Base-by-base conservation (phyloP, 2,888 invertebrate species). In the Drosophila ustulata region DNA sequence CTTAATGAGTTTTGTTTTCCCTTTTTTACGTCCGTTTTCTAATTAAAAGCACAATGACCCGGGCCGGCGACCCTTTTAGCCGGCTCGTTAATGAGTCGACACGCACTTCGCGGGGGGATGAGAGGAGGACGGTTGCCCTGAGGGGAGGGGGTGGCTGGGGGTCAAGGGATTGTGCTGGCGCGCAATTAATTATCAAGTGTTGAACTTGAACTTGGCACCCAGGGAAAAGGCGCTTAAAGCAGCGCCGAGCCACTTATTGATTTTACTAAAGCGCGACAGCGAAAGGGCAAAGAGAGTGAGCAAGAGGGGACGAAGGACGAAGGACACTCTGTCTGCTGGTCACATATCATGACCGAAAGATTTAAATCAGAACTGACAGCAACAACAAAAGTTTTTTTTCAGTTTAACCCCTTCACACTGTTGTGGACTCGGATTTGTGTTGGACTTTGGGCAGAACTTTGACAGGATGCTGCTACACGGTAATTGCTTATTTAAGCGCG, bases 401-500 rank as follows among this genome's bases (percentile, higher is more conserved):
- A 23, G 18, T 26, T 52, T 52, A 80, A 78, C 85, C 86, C 89
- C 68, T 89, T 75, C 49, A 73, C 66, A 71, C 71, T 80, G 80
- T 71, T 49, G 61, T 47, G 43, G 50, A 56, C 71, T 18, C 28
- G 49, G 55, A 23, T 47, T 50, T 49, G 39, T 56, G 59, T 68
- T 68, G 87, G 85, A 82, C 82, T 66, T 55, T 85, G 88, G 82
- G 74, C 85, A 77, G 84, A 72, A 72, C 88, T 81, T 81, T 84
- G 85, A 64, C 82, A 87, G 89, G 85, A 84, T 85, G 81, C 84
- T 88, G 80, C 75, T 61, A 79, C 79, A 84, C 80, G 88, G 88
- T 86, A 86, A 86, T 86, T 89, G 86, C 86, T 89, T 86, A 86
- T 89, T 86, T 86, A 86, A 88, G 88, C 82, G 89, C 88, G 82